Conservation (phyloP, 64 coral and sea anemone genomes). For the Porites lutea region DNA sequence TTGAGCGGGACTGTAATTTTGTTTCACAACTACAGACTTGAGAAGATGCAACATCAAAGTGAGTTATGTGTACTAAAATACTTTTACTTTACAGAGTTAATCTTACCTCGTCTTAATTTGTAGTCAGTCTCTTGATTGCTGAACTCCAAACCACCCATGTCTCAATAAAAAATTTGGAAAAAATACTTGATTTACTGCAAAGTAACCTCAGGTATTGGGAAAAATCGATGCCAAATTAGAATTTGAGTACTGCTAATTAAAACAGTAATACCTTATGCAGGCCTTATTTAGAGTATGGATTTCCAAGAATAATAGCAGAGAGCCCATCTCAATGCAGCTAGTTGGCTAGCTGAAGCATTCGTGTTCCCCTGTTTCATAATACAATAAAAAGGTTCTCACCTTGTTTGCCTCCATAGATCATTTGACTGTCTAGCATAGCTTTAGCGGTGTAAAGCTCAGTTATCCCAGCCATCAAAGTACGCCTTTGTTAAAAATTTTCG, state of each 20-base stretch:
- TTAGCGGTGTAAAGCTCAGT: slow-evolving; percentile 76
- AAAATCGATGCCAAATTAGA: not conserved
- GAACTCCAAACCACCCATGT: slow-evolving; percentile 46
- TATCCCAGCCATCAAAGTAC: slow-evolving; percentile 67
- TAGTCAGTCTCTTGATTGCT: slow-evolving; percentile 88
- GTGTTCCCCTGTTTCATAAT: not conserved
- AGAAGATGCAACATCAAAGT: no score
- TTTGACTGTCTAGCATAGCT: slow-evolving; percentile 89
- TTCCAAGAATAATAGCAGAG: not conserved
- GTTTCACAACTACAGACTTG: no score
- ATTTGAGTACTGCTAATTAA: no score
- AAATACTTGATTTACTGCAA: not conserved
- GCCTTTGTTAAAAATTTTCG: no score
- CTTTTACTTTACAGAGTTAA: not conserved
- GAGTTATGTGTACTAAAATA: no score
- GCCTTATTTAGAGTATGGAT: no score
- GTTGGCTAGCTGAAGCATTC: not conserved
- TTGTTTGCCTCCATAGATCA: slow-evolving; percentile 48
- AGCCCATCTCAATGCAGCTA: not conserved
- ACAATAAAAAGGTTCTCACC: slow-evolving; percentile 34
- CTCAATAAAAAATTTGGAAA: not conserved
- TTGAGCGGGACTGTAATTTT: no score
- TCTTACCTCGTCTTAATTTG: slow-evolving; percentile 83
- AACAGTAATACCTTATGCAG: no score
- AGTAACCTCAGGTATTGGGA: no score